Evolutionary conservation across 2,888 invertebrate genomes (phyloP), one percentile per base, ranked within the genome.

Genomic region (Leptarthrus brevirostris): DNA sequence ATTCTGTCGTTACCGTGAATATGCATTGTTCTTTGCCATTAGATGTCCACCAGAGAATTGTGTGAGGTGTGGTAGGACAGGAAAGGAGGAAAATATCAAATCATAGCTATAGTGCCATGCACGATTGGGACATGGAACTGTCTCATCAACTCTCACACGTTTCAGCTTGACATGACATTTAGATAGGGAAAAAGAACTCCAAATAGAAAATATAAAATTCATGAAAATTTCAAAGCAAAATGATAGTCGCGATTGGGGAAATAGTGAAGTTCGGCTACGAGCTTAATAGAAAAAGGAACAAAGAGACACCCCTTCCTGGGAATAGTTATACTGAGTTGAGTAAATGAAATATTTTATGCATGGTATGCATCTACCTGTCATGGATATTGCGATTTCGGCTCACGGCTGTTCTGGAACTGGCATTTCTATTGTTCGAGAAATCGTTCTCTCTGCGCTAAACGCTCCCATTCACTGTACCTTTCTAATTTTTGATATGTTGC

Each of bases 311-410:
- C 40, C 40, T 69, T 49, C 52, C 16, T 30, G 18, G 30, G 47
- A 64, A 64, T 64, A 44, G 64, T 64, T 64, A 20, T 64, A 64
- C 64, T 22, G 20, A 26, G 8, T 52, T 69, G 69, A 69, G 69
- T 52, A 69, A 69, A 69, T 69, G 69, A 69, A 69, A 69, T 69
- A 69, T 52, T 69, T 69, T 69, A 69, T 69, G 69, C 52, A 69
- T 52, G 34, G 49, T 52, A 20, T 52, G 20, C 52, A 69, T 52
- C 20, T 52, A 52, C 52, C 69, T 69, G 69, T 69, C 69, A 69
- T 44, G 69, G 69, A 52, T 69, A 52, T 69, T 69, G 34, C 69
- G 52, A 69, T 69, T 69, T 69, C 20, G 58, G 64, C 8, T 44
- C 64, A 14, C 16, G 44, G n/a, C 24, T 18, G 2, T 36, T 26